Percentiles rank a stretch among this genome's conserved stretches.
Conservation (phyloP, 2,113 vertebrate species). For the Archilochus colubris region DNA sequence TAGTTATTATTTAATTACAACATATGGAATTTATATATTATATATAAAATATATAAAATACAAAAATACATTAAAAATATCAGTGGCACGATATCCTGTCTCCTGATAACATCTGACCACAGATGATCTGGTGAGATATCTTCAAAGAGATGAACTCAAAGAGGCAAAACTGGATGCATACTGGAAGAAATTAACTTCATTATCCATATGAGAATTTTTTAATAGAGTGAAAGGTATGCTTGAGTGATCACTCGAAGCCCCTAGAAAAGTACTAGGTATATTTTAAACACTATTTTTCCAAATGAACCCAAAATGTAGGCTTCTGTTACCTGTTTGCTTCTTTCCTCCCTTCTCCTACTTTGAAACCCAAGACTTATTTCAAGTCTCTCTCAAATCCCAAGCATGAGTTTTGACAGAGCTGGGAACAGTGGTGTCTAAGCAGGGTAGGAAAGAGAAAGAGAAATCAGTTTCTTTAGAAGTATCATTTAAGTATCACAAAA, state of each 20-base stretch:
- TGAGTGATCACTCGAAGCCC: not conserved
- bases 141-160: not conserved
- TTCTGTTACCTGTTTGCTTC: not conserved
- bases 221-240: not conserved
- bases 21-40: not conserved
- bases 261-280: not conserved
- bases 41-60: not conserved
- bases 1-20: not conserved
- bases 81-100: not conserved
- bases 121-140: too few species aligned
- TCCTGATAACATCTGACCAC: not conserved
- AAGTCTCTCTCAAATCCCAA: not conserved
- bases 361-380: not conserved
- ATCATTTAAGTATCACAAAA: not conserved
- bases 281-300: not conserved
- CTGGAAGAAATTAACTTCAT: not conserved
- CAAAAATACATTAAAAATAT: too few species aligned
- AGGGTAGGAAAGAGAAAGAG: not conserved
- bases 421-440: not conserved
- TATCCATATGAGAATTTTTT: not conserved
- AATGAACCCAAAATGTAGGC: not conserved
- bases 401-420: not conserved
- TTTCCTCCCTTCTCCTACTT: not conserved
- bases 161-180: not conserved
- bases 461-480: not conserved